Conservation (phyloP, 1,140 invertebrate species). For the Paraescarpia echinospica region DNA sequence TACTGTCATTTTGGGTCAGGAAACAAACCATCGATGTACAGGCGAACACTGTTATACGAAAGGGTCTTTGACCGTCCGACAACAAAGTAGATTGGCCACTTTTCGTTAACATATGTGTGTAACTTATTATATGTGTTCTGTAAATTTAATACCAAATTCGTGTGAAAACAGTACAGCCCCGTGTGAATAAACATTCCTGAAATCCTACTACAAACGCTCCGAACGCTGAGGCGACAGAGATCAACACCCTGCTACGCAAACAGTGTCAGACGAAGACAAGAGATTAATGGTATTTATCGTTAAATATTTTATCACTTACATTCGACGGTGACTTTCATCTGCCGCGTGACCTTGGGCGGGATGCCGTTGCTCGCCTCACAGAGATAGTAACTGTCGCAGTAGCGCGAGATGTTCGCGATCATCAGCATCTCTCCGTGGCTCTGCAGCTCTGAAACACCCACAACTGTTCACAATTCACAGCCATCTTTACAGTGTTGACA, state of each 20-base stretch:
- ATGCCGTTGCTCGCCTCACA: conserved; percentile 50
- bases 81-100: too few relatives aligned
- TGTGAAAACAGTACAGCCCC: not conserved
- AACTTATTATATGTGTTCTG: not conserved
- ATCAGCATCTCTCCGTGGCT: conserved; percentile 43
- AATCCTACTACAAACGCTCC: not conserved
- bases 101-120: not conserved
- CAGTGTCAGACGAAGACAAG: not conserved
- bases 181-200: not conserved
- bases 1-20: not conserved
- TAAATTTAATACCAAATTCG: not conserved
- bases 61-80: too few relatives aligned
- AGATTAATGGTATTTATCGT: not conserved
- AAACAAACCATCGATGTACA: not conserved
- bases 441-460: conserved; percentile 35
- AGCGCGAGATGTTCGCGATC: conserved; percentile 48
- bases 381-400: conserved; percentile 49
- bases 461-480: conserved; percentile 8
- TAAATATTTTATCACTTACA: conserved; percentile 36
- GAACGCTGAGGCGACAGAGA: too few relatives aligned
- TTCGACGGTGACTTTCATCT: conserved; percentile 47
- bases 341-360: conserved; percentile 41
- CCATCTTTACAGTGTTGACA: not conserved
- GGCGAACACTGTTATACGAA: too few relatives aligned
- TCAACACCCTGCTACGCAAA: not conserved